phyloP scores from a whole-genome alignment of 2,888 invertebrate genomes.

The Spodoptera littoralis region DNA sequence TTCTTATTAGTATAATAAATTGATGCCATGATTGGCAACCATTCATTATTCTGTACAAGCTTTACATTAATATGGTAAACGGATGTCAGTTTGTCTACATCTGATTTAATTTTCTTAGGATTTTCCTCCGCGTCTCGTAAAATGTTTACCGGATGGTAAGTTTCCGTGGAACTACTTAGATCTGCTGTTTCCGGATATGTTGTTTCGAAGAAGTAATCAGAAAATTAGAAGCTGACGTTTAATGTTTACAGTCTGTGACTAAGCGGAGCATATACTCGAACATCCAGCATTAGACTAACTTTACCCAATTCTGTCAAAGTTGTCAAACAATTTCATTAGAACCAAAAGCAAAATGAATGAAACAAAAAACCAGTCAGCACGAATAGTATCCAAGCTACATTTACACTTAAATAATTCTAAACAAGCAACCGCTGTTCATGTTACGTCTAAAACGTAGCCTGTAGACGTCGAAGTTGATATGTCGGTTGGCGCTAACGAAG shows the following conservation, averaged over 20 bases:
- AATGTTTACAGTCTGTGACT: too few relatives aligned
- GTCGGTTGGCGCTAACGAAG: slow-evolving; percentile 44
- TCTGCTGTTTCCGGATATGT: background rate
- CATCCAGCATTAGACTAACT: too few relatives aligned
- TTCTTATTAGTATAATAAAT: slow-evolving; percentile 65
- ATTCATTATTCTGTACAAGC: slow-evolving; percentile 44
- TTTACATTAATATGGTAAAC: slow-evolving; percentile 16
- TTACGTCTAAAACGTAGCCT: slow-evolving; percentile 22
- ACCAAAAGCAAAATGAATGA: too few relatives aligned
- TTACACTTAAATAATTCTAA: slow-evolving; percentile 25
- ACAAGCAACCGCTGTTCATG: slow-evolving; percentile 26
- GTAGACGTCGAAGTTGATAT: slow-evolving; percentile 38
- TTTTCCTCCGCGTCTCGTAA: slow-evolving; percentile 9
- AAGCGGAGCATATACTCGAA: too few relatives aligned
- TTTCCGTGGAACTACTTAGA: slow-evolving; percentile 7
- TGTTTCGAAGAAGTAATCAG: background rate
- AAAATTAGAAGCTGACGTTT: too few relatives aligned
- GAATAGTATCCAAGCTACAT: slow-evolving; percentile 6
- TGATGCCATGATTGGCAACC: slow-evolving; percentile 60
- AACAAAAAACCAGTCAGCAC: background rate
- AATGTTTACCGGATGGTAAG: background rate
- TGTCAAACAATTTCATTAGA: too few relatives aligned
- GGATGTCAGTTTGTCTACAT: slow-evolving; percentile 14
- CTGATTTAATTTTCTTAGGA: slow-evolving; percentile 21
- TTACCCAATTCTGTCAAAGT: too few relatives aligned